These are phyloP conservation scores for Syrmaticus mikado DNA, from an alignment of 2,113 vertebrate genomes.

Conservation along the genomic window DNA sequence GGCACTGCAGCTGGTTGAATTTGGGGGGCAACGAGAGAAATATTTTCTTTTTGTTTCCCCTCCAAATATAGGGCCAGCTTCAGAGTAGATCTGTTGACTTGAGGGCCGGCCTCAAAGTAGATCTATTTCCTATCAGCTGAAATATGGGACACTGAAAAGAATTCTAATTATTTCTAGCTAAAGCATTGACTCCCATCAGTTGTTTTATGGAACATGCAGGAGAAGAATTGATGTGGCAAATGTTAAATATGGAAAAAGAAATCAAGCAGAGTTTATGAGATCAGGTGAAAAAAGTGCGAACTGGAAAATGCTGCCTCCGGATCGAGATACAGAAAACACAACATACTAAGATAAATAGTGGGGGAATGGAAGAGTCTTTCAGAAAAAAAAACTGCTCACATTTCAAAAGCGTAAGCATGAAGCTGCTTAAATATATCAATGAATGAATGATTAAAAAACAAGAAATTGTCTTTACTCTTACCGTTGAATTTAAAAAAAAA, in stretches of 20 bases:
- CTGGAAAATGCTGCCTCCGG: not conserved
- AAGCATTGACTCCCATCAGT: slow-evolving; percentile 13
- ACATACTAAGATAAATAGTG: not conserved
- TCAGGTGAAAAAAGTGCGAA: not conserved
- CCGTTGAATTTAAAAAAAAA: not conserved
- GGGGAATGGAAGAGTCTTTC: not conserved
- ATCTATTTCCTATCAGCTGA: not conserved
- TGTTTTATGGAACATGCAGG: not conserved
- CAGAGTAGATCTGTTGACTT: not conserved
- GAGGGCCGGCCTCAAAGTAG: not conserved
- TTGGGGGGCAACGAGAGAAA: not conserved
- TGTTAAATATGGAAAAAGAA: not conserved
- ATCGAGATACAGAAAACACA: not conserved
- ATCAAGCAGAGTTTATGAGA: not conserved
- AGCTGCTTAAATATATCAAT: not conserved
- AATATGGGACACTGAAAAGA: not conserved
- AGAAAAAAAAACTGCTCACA: not conserved
- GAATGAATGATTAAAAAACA: not conserved
- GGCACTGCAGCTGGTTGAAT: not conserved
- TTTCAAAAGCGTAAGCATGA: not conserved
- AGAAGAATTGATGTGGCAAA: not conserved
- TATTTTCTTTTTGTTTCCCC: too few species aligned
- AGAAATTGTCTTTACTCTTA: not conserved
- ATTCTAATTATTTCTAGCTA: not conserved
- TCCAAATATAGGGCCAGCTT: not conserved